phyloP scores from a whole-genome alignment of 1,140 invertebrate species.

The Thereuonema tuberculata region DNA sequence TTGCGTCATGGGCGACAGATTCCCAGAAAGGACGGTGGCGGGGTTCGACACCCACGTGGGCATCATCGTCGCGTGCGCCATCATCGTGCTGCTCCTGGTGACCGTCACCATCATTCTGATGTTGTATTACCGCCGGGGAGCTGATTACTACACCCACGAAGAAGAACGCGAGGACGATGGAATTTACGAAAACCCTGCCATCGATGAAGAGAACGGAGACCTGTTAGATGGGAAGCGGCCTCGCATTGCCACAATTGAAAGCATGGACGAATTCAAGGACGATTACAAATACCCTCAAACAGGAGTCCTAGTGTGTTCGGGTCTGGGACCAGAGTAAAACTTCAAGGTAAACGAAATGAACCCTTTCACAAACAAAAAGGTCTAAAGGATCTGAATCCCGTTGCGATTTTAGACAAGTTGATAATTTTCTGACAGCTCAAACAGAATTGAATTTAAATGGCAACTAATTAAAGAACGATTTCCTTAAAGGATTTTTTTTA shows the following conservation, averaged over 20 bases:
- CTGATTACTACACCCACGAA: constrained; percentile 57
- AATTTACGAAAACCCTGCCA: constrained; percentile 10
- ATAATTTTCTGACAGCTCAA: too few species aligned
- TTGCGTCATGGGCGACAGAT: constrained; percentile 7
- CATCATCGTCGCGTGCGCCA: constrained; percentile 27
- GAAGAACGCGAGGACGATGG: constrained; percentile 36
- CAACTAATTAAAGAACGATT: too few species aligned
- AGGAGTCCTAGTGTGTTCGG: too few species aligned
- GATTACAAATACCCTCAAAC: background rate
- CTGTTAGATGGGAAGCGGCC: background rate
- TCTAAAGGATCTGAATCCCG: too few species aligned
- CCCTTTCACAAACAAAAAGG: too few species aligned
- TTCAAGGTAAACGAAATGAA: too few species aligned
- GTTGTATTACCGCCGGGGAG: constrained; percentile 43
- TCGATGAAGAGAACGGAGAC: constrained; percentile 10
- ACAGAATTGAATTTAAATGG: too few species aligned
- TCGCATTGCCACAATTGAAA: constrained; percentile 1
- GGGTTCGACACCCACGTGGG: constrained; percentile 20
- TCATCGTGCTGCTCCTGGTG: constrained; percentile 27
- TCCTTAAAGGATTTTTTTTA: too few species aligned
- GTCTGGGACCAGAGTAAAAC: too few species aligned
- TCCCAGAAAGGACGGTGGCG: background rate
- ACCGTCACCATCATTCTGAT: constrained; percentile 25
- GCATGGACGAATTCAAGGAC: constrained; percentile 4
- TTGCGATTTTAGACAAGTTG: too few species aligned